A percentile compares a stretch with the other conserved stretches of the same genome.
phyloP scores from a whole-genome alignment of 2,797 vertebrate species.

The Balearica regulorum region DNA sequence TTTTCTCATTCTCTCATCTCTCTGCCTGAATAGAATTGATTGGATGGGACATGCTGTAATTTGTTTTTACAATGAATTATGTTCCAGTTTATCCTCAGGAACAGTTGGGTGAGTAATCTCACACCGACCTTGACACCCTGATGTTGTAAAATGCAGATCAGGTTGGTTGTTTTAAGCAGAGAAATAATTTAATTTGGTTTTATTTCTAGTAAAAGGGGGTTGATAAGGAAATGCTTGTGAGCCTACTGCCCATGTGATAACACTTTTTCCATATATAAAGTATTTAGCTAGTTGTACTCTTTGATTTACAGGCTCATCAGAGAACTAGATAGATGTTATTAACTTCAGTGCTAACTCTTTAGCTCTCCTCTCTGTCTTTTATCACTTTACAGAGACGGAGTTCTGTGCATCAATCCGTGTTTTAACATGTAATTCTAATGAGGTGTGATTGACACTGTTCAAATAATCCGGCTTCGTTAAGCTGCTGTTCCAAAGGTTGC shows the following conservation, averaged over 20 bases:
- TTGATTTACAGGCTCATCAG: background rate
- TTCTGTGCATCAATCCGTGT: slow-evolving; percentile 21
- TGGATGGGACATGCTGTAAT: slow-evolving; percentile 39
- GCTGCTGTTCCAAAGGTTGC: background rate
- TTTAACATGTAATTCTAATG: slow-evolving; percentile 54
- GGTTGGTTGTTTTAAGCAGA: slow-evolving; percentile 24
- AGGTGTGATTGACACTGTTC: slow-evolving; percentile 36
- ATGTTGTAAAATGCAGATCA: slow-evolving; percentile 27
- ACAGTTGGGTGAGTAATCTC: slow-evolving; percentile 36
- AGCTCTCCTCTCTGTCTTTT: slow-evolving; percentile 15
- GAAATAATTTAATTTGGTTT: slow-evolving; percentile 59
- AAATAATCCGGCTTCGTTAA: background rate
- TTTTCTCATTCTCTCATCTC: background rate
- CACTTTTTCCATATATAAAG: background rate
- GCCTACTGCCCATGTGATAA: slow-evolving; percentile 25
- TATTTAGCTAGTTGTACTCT: background rate
- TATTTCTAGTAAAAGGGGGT: slow-evolving; percentile 54
- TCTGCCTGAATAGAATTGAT: slow-evolving; percentile 33
- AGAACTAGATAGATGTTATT: background rate
- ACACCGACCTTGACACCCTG: background rate
- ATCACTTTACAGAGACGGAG: background rate
- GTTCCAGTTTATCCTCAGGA: slow-evolving; percentile 30
- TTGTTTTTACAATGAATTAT: slow-evolving; percentile 51
- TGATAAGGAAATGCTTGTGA: slow-evolving; percentile 59
- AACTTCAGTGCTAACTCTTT: background rate